Base-by-base conservation (phyloP, 2,113 vertebrate genomes). In the Dipodomys spectabilis region DNA sequence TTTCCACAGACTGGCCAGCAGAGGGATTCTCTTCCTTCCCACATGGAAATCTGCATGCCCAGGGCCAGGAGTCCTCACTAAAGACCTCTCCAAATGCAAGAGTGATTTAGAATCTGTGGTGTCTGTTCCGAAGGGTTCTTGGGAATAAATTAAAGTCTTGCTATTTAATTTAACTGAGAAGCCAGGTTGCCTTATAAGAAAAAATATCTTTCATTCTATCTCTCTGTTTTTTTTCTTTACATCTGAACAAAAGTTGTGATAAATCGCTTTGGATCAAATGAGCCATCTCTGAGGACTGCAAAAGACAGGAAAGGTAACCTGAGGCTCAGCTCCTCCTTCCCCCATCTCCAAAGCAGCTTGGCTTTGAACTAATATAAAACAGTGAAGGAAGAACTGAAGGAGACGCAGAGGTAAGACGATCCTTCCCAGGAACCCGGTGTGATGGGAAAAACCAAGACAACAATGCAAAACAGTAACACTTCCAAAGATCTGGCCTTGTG, bases 91-190 rank as follows among this genome's bases (percentile, higher is more conserved):
- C 73, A 92, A 81, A 23, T 49, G 87, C 71, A 92, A 67, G 35
- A 62, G 64, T 84, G 57, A 64, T 77, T 94, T 83, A 67, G 87
- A 93, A 69, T 78, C 73, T 69, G 32, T 16, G 27, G 3, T 87
- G 93, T 86, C 82, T 88, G 80, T 71, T 88, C 93, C 84, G 79
- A 85, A 80, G 79, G 45, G 79, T 92, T 75, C 85, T 73, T 86
- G 62, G 74, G 91, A 75, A 92, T 94, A 95, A 96, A 96, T 92
- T 92, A 84, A 93, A 79, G 12, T 77, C 74, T 90, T 85, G 77
- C n/a, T 90, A 8, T n/a, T 57, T 88, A 32, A n/a, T 90, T 85
- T 86, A 89, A 91, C 49, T 62, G 83, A 94, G 71, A 93, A 97
- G 23, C 62, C 74, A 73, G 15, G 19, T 82, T 94, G 85, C 64